Evolutionary conservation across 1,140 invertebrate species (phyloP), one percentile per base, ranked within the genome.

Genomic region (Dendrolimus punctatus): DNA sequence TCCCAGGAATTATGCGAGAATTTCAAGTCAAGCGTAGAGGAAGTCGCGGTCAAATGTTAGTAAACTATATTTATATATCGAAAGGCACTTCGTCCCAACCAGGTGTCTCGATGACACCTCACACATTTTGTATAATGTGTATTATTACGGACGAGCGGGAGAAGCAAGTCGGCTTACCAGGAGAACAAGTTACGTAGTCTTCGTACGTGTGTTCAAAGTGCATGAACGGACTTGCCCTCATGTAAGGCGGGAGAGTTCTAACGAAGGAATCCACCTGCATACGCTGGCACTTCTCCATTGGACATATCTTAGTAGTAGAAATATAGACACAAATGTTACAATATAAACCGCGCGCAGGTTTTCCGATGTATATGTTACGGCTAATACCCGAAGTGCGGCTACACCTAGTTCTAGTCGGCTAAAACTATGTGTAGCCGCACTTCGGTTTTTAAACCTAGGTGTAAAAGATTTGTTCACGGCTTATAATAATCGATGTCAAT

Each of bases 151-250:
- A 2, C 3, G 23, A 3, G 23, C 23, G 23, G 23, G 23, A 23
- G 23, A 23, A 23, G 23, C 23, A 23, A 23, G 23, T 23, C 44
- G 6, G 40, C 46, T 7, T 36, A 84, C 80, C 80, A 58, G 76
- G 76, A 0, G 73, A 58, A 38, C 79, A 85, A 44, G 72, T 55
- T 40, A 81, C 71, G 23, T 85, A 85, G 2, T 78, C 58, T 5
- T 80, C 79, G 38, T 65, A 81, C 0, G 60, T 73, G 40, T 82
- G 69, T 41, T 80, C 71, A 38, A 76, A 80, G 38, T 78, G 69
- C 0, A 52, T 72, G 64, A 63, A 79, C 0, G 79, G 79, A 23
- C 53, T 77, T 3, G 71, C 71, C 5, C 55, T 63, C 81, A 85
- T 85, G 55, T 85, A 85, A 5, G 71, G 55, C 0, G 81, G 81